Conservation (phyloP, 2,113 vertebrate species). For the Alethe castanea region DNA sequence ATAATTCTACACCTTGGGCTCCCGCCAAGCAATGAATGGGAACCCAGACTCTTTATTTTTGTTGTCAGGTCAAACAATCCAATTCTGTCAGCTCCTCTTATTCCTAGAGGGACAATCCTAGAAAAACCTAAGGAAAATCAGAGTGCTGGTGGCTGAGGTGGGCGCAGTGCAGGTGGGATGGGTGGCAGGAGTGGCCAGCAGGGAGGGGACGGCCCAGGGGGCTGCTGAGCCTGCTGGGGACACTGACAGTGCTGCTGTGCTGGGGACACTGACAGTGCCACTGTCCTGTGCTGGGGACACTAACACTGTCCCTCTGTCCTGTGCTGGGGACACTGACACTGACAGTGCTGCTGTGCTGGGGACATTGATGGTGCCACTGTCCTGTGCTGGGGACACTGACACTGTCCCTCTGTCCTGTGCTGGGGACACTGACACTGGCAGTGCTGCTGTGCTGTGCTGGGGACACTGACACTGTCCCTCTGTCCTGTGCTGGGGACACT, state of each 20-base stretch:
- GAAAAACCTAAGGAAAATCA: background rate
- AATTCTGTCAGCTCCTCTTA: background rate
- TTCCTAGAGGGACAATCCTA: background rate
- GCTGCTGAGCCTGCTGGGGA: background rate
- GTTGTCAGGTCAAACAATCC: constrained; percentile 19
- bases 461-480: background rate
- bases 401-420: background rate
- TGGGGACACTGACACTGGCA: background rate
- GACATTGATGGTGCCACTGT: no score
- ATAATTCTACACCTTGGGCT: background rate
- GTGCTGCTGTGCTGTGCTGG: no score
- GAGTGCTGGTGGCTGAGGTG: background rate
- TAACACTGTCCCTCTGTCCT: background rate
- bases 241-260: background rate
- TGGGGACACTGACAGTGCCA: background rate
- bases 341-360: background rate
- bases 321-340: no score
- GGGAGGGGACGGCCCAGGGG: background rate
- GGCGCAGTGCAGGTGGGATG: background rate
- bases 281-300: background rate
- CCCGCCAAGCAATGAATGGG: constrained; percentile 18
- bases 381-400: background rate
- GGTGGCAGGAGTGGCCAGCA: accelerated
- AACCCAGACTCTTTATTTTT: background rate
- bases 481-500: background rate